phyloP scores from a whole-genome alignment of 1,140 invertebrate species.

The Zaprionus tsacasi region DNA sequence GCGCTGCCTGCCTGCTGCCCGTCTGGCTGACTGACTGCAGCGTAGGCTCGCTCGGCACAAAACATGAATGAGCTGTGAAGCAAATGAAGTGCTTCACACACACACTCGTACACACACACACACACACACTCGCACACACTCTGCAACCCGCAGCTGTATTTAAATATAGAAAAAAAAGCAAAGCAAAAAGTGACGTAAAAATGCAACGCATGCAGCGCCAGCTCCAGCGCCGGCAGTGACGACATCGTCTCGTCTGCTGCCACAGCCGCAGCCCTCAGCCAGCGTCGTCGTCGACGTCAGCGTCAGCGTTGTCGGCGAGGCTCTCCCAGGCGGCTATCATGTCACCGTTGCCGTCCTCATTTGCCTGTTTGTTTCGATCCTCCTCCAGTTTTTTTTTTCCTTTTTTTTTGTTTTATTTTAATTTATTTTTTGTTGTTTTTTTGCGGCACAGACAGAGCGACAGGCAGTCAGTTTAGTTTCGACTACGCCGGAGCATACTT shows the following conservation, averaged over 20 bases:
- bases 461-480: slow-evolving; percentile 69
- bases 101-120: slow-evolving; percentile 37
- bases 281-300: background rate
- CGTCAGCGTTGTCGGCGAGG: slow-evolving; percentile 24
- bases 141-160: slow-evolving; percentile 77
- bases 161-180: slow-evolving; percentile 68
- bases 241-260: slow-evolving; percentile 45
- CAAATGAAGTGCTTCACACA: slow-evolving; percentile 78
- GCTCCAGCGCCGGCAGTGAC: slow-evolving; percentile 18
- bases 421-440: slow-evolving; percentile 46
- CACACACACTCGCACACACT: background rate
- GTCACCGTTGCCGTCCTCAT: slow-evolving; percentile 77
- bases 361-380: slow-evolving; percentile 68
- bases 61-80: slow-evolving; percentile 83
- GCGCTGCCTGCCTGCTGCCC: slow-evolving; percentile 16
- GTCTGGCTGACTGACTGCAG: slow-evolving; percentile 30
- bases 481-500: slow-evolving; percentile 67
- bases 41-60: slow-evolving; percentile 67
- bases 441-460: slow-evolving; percentile 7
- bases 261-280: slow-evolving; percentile 8
- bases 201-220: slow-evolving; percentile 69
- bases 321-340: slow-evolving; percentile 63
- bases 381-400: background rate
- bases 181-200: slow-evolving; percentile 58
- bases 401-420: slow-evolving; percentile 43